Conservation (phyloP, 1,140 invertebrate genomes). For the Globodera ellingtonae region DNA sequence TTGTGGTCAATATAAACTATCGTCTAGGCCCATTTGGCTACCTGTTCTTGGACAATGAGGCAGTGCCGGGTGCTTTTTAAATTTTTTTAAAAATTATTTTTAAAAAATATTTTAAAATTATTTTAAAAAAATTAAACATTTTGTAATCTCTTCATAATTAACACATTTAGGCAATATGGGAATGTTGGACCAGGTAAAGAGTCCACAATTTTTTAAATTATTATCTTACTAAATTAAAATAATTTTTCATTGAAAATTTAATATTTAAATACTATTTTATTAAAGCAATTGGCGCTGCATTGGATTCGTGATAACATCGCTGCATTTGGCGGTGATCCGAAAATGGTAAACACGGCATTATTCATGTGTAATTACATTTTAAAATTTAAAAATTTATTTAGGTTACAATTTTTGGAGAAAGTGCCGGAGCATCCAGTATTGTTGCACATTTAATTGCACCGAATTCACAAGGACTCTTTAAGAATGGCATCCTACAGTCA, state of each 20-base stretch:
- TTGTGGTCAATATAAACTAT: slow-evolving; percentile 65
- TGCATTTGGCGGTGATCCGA: slow-evolving; percentile 87
- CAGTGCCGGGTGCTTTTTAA: slow-evolving; percentile 78
- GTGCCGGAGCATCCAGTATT: slow-evolving; percentile 88
- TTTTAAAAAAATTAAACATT: too few species aligned
- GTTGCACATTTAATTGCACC: slow-evolving; percentile 89
- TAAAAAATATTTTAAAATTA: slow-evolving; percentile 62
- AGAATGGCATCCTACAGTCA: slow-evolving; percentile 73
- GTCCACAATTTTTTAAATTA: background rate
- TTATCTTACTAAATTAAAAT: background rate
- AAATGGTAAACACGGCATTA: slow-evolving; percentile 60
- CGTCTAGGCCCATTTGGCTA: slow-evolving; percentile 64
- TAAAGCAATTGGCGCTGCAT: slow-evolving; percentile 76
- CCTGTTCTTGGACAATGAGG: slow-evolving; percentile 66
- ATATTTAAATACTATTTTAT: background rate
- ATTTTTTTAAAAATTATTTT: too few species aligned
- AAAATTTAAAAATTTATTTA: slow-evolving; percentile 6
- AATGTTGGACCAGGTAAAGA: slow-evolving; percentile 75
- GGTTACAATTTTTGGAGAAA: slow-evolving; percentile 94
- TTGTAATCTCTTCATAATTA: too few species aligned
- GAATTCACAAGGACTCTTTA: slow-evolving; percentile 80
- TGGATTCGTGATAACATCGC: slow-evolving; percentile 90
- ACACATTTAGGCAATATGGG: slow-evolving; percentile 75
- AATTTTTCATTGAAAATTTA: slow-evolving; percentile 14
- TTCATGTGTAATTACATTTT: background rate